Percentiles rank a stretch among this genome's conserved stretches.
Evolutionary conservation across 2,888 invertebrate genomes (phyloP).

Genomic region (Heterodera filipjevi): DNA sequence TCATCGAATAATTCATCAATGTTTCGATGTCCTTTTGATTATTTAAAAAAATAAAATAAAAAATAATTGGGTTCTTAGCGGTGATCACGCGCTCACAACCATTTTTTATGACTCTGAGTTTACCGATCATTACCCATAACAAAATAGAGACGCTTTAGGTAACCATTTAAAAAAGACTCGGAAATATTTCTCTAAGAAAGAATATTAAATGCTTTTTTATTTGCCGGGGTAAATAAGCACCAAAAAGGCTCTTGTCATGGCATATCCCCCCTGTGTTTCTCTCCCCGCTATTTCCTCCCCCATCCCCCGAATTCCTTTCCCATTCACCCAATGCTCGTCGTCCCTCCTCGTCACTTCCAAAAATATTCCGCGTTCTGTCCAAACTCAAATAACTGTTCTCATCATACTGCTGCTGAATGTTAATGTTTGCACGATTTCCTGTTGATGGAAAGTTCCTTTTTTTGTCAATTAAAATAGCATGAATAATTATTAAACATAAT

Average conservation of each 20-base stretch:
- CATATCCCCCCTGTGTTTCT: too few relatives aligned
- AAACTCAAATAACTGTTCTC: conserved; percentile 10
- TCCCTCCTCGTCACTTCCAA: neutral
- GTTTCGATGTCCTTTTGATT: neutral
- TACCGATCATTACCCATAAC: too few relatives aligned
- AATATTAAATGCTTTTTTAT: too few relatives aligned
- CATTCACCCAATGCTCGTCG: neutral
- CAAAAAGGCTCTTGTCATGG: too few relatives aligned
- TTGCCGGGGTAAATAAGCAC: too few relatives aligned
- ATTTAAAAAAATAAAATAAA: neutral
- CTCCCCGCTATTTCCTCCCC: neutral
- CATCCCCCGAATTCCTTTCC: neutral
- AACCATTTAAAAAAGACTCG: too few relatives aligned
- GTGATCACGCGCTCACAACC: neutral
- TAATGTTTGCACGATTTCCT: neutral
- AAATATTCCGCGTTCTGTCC: neutral
- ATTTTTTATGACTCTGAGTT: neutral
- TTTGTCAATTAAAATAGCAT: too few relatives aligned
- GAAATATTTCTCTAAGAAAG: too few relatives aligned
- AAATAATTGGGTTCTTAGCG: neutral
- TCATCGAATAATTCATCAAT: neutral
- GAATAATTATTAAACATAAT: neutral
- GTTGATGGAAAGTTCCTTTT: neutral
- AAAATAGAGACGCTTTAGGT: too few relatives aligned
- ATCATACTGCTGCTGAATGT: neutral